Conservation (phyloP, 2,113 vertebrate genomes). For the Galbula dea region DNA sequence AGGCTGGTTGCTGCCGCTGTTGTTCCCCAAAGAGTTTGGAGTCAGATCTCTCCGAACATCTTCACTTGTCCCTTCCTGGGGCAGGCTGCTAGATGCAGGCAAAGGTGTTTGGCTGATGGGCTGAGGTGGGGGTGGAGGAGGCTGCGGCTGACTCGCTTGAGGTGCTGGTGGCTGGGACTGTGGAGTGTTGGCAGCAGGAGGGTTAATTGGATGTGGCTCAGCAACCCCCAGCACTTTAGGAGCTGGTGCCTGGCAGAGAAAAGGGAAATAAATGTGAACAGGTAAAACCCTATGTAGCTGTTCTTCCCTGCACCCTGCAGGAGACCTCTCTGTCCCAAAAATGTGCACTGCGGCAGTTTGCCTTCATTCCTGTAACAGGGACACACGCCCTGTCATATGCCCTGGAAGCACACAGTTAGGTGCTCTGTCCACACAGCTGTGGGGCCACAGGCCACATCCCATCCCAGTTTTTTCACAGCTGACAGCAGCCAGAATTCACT, state of each 20-base stretch:
- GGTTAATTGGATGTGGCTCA: conserved; percentile 80
- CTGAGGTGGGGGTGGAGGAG: conserved; percentile 56
- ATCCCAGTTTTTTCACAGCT: background rate
- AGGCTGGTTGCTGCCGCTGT: conserved; percentile 56
- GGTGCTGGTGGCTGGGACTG: conserved; percentile 80
- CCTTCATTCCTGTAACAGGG: background rate
- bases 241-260: conserved; percentile 55
- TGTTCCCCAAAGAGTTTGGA: conserved; percentile 77
- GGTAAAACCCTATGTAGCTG: background rate
- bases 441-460: background rate
- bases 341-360: background rate
- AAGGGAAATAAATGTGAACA: background rate
- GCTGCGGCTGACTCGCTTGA: conserved; percentile 65
- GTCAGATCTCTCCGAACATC: conserved; percentile 74
- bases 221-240: conserved; percentile 79
- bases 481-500: background rate
- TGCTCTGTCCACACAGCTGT: accelerated
- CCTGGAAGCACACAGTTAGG: background rate
- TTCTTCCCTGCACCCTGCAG: background rate
- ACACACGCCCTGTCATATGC: background rate
- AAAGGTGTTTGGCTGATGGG: conserved; percentile 62
- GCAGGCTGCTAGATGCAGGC: conserved; percentile 4
- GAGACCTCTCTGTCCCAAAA: background rate
- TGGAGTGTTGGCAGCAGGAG: conserved; percentile 80
- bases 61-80: conserved; percentile 66